Conservation (phyloP, 37 sponge, comb jelly and placozoan genomes). For the Halichondria panicea region DNA sequence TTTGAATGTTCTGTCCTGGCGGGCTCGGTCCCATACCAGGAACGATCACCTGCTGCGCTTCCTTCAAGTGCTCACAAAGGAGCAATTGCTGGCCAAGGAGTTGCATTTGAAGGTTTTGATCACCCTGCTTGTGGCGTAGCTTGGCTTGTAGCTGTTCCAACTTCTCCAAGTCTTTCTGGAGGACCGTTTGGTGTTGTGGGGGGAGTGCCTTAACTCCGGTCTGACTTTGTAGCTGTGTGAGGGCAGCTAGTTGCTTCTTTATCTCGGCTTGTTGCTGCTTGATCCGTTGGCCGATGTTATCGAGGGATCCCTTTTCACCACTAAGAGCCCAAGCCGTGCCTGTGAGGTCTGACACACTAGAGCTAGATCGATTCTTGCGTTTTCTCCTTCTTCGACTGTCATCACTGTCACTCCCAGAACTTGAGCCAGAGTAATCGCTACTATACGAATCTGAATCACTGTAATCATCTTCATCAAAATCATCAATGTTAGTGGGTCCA, state of each 20-base stretch:
- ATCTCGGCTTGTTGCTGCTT: slow-evolving; percentile 61
- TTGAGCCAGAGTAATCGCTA: slow-evolving; percentile 1
- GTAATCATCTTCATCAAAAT: slow-evolving; percentile 32
- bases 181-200: slow-evolving; percentile 36
- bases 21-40: too few species aligned
- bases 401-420: slow-evolving; percentile 33
- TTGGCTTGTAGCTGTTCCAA: slow-evolving; percentile 51
- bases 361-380: slow-evolving; percentile 9
- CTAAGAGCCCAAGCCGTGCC: slow-evolving; percentile 59
- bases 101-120: slow-evolving; percentile 42
- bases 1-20: too few species aligned
- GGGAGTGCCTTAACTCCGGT: slow-evolving; percentile 49
- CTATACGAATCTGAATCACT: slow-evolving; percentile 15
- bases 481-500: slow-evolving; percentile 57
- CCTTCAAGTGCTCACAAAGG: slow-evolving; percentile 60
- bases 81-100: slow-evolving; percentile 69
- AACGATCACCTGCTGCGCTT: slow-evolving; percentile 38
- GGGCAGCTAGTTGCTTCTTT: slow-evolving; percentile 48
- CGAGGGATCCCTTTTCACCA: slow-evolving; percentile 31
- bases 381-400: slow-evolving; percentile 5
- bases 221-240: slow-evolving; percentile 51
- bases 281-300: slow-evolving; percentile 37
- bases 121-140: slow-evolving; percentile 33
- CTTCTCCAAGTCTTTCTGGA: slow-evolving; percentile 63
- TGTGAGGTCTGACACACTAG: slow-evolving; percentile 35